Conservation (phyloP, 2,888 invertebrate genomes). For the Troides oblongomaculatus region DNA sequence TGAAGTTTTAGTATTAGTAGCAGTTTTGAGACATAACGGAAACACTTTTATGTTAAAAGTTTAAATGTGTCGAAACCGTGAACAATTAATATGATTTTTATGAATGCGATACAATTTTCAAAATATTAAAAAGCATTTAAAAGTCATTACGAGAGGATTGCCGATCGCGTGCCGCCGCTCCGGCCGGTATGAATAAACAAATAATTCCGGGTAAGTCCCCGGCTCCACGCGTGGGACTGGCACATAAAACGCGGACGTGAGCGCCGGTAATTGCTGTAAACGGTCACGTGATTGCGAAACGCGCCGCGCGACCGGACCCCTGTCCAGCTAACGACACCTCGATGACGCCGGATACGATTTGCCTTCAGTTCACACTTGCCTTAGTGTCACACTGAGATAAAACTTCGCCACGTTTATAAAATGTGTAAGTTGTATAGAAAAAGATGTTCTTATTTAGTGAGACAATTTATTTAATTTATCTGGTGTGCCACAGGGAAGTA, state of each 20-base stretch:
- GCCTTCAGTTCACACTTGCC: neutral
- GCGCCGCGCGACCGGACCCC: constrained; percentile 10
- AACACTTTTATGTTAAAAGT: neutral
- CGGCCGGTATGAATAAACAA: constrained; percentile 36
- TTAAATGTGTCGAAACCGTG: neutral
- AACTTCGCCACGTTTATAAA: too few relatives aligned
- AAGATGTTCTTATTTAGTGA: too few relatives aligned
- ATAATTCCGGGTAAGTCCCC: constrained; percentile 31
- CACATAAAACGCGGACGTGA: constrained; percentile 37
- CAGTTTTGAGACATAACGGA: too few relatives aligned
- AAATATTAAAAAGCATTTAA: constrained; percentile 40
- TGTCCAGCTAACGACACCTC: constrained; percentile 13
- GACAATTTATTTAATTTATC: too few relatives aligned
- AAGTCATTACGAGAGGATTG: constrained; percentile 35
- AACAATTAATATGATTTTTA: neutral
- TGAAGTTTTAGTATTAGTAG: too few relatives aligned
- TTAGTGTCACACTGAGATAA: too few relatives aligned
- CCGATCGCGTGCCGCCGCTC: constrained; percentile 36
- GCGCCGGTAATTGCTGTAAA: constrained; percentile 37
- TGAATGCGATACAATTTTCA: constrained; percentile 11
- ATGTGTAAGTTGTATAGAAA: too few relatives aligned
- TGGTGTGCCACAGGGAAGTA: too few relatives aligned
- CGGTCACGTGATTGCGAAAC: constrained; percentile 34
- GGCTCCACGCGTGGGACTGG: constrained; percentile 33
- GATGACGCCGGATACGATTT: constrained; percentile 22